Evolutionary conservation across 1,140 invertebrate species (phyloP).

Genomic region (Paracyclopina nana): DNA sequence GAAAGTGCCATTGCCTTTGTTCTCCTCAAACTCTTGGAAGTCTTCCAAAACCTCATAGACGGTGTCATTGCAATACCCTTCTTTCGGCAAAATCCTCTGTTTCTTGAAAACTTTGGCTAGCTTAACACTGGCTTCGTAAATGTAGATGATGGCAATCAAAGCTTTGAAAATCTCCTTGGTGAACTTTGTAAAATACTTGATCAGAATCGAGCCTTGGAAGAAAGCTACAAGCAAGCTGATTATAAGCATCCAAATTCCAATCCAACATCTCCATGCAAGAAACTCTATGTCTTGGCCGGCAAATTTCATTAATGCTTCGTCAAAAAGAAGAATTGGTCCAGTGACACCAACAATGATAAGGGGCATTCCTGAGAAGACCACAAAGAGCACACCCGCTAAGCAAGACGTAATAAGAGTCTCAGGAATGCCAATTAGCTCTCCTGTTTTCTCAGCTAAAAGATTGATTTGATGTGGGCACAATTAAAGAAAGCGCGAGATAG

Average conservation of each 20-base stretch:
- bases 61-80: too few relatives aligned
- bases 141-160: slow-evolving; percentile 80
- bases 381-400: slow-evolving; percentile 60
- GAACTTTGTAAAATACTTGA: slow-evolving; percentile 78
- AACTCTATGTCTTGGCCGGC: slow-evolving; percentile 62
- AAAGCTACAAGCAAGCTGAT: slow-evolving; percentile 61
- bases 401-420: slow-evolving; percentile 67
- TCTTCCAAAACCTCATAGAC: too few relatives aligned
- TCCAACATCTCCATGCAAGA: slow-evolving; percentile 64
- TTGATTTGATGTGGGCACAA: too few relatives aligned
- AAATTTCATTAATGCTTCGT: slow-evolving; percentile 51
- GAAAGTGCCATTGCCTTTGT: too few relatives aligned
- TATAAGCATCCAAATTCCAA: slow-evolving; percentile 72
- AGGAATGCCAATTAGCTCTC: slow-evolving; percentile 31
- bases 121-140: slow-evolving; percentile 68
- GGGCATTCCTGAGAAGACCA: slow-evolving; percentile 65
- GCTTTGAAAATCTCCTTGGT: slow-evolving; percentile 93
- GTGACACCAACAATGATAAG: slow-evolving; percentile 80
- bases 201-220: slow-evolving; percentile 73
- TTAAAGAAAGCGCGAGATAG: too few relatives aligned
- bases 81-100: too few relatives aligned
- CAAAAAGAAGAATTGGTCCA: slow-evolving; percentile 77
- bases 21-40: too few relatives aligned
- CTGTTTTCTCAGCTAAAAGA: slow-evolving; percentile 30
- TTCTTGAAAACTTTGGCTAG: too few relatives aligned